These are phyloP conservation scores for Penaeus indicus DNA, from an alignment of 1,140 invertebrate species.

Conservation along the genomic window DNA sequence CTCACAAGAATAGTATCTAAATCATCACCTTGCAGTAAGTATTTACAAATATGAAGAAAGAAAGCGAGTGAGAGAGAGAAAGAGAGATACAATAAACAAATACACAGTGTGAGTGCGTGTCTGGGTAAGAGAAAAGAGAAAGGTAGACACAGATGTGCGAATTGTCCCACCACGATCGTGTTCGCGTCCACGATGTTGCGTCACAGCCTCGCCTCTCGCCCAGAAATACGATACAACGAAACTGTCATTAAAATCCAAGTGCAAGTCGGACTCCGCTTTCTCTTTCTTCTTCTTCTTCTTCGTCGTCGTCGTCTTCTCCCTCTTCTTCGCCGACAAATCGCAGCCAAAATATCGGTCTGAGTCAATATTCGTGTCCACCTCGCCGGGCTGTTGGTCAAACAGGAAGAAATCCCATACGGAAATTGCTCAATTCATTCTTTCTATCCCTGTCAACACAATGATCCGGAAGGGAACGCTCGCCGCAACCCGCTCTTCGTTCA, in stretches of 20 bases:
- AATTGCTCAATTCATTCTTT: constrained; percentile 53
- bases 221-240: background rate
- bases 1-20: background rate
- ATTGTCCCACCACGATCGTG: too few relatives aligned
- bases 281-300: background rate
- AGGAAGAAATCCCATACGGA: constrained; percentile 49
- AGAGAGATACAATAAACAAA: background rate
- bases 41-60: background rate
- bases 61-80: background rate
- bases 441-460: constrained; percentile 46
- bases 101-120: too few relatives aligned
- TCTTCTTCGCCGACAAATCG: background rate
- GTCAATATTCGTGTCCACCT: background rate
- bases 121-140: too few relatives aligned
- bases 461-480: constrained; percentile 24
- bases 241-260: background rate
- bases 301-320: background rate
- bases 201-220: background rate
- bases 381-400: constrained; percentile 15
- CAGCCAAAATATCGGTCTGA: too few relatives aligned
- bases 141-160: too few relatives aligned
- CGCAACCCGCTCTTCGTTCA: background rate
- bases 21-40: too few relatives aligned
- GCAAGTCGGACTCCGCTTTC: background rate
- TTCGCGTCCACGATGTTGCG: too few relatives aligned